phyloP scores from a whole-genome alignment of 2,113 vertebrate species.

The Ciconia stormi region DNA sequence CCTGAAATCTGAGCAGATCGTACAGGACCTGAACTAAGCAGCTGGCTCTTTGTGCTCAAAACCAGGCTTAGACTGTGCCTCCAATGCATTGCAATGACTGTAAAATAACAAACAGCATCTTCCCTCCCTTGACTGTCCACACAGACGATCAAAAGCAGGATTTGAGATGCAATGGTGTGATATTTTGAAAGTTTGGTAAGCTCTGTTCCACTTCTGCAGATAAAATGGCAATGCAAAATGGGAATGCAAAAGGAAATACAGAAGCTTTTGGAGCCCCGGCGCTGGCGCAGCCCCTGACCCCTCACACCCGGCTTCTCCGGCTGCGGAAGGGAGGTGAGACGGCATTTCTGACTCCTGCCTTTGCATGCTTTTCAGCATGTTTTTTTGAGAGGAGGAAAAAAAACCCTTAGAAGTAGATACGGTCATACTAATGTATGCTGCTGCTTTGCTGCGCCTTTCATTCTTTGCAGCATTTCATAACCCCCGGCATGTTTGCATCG shows the following conservation, averaged over 20 bases:
- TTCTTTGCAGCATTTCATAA: neutral
- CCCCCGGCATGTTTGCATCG: fast-evolving
- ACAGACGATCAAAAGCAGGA: neutral
- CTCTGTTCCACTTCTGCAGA: neutral
- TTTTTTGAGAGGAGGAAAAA: neutral
- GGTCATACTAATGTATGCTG: neutral
- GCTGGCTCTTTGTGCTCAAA: neutral
- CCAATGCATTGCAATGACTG: neutral
- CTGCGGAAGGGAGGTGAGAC: neutral
- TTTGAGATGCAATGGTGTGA: neutral
- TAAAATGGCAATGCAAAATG: neutral
- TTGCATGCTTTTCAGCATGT: neutral
- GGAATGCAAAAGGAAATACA: neutral
- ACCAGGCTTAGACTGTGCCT: neutral
- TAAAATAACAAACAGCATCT: neutral
- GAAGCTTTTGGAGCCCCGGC: neutral
- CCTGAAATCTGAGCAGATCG: neutral
- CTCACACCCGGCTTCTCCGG: neutral
- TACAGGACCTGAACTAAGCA: neutral
- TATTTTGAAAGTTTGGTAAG: neutral
- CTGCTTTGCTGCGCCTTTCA: neutral
- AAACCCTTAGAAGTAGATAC: fast-evolving
- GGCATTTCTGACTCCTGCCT: neutral
- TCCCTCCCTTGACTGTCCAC: neutral
- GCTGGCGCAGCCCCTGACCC: neutral